These are phyloP conservation scores for Nycticryphes semicollaris DNA, from an alignment of 2,113 vertebrate species.

Conservation along the genomic window DNA sequence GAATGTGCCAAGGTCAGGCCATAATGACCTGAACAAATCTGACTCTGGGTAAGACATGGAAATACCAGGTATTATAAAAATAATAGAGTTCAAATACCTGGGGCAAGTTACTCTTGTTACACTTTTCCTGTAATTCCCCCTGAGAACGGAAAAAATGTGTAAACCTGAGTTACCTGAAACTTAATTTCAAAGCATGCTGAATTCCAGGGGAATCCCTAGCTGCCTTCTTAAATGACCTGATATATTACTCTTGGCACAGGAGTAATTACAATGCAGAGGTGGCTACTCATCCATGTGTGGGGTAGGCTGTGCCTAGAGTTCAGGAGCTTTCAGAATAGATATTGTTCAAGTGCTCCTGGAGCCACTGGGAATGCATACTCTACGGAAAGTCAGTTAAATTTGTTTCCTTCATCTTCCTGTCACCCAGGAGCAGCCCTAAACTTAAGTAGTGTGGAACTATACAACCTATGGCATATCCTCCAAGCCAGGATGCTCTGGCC, in stretches of 20 bases:
- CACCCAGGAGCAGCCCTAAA: background rate
- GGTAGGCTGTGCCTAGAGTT: background rate
- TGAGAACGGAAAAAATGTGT: constrained; percentile 18
- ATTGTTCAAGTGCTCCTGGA: background rate
- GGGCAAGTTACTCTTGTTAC: background rate
- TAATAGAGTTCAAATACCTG: background rate
- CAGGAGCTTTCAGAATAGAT: background rate
- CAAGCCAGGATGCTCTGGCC: background rate
- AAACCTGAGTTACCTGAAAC: background rate
- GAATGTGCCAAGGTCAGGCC: constrained; percentile 10
- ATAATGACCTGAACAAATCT: background rate
- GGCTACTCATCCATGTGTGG: background rate
- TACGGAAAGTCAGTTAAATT: background rate
- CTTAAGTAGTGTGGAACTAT: background rate
- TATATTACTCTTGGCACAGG: background rate
- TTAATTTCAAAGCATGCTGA: background rate
- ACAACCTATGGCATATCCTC: background rate
- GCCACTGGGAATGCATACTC: background rate
- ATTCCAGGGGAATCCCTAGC: background rate
- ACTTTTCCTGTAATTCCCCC: background rate
- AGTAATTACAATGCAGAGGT: background rate
- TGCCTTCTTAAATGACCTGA: background rate
- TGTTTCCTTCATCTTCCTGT: background rate
- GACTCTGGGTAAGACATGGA: background rate
- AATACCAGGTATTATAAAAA: background rate